Percentiles rank a stretch among this genome's conserved stretches.
These are phyloP conservation scores for Darevskia mixta DNA, from an alignment of 2,797 vertebrate species.

Conservation along the genomic window DNA sequence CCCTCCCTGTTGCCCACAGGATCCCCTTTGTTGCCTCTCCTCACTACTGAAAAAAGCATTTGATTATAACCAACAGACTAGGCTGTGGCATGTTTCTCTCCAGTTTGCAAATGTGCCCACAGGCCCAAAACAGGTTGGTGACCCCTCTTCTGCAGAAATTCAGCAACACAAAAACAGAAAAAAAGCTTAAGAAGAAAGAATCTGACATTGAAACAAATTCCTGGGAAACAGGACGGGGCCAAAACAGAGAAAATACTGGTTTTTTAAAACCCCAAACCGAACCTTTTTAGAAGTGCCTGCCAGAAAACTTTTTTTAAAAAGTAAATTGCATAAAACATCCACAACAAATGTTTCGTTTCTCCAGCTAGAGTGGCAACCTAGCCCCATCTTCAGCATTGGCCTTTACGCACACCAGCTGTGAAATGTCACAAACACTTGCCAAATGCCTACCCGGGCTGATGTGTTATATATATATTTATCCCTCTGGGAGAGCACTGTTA, in stretches of 20 bases:
- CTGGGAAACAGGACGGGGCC: not conserved
- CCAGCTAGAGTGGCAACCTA: slow-evolving; percentile 20
- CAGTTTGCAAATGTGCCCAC: no score
- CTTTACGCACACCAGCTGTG: slow-evolving; percentile 69
- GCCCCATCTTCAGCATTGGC: slow-evolving; percentile 31
- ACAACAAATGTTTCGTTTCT: slow-evolving; percentile 13
- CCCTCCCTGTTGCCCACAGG: no score
- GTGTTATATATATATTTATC: slow-evolving; percentile 68
- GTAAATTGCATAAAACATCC: not conserved
- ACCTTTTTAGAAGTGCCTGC: not conserved
- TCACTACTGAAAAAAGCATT: no score
- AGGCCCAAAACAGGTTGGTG: no score
- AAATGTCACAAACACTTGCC: slow-evolving; percentile 72
- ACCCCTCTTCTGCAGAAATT: not conserved
- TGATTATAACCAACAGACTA: no score
- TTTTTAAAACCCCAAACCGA: not conserved
- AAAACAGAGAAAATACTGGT: not conserved
- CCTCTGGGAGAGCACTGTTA: slow-evolving; percentile 66
- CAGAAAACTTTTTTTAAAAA: not conserved
- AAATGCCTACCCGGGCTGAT: slow-evolving; percentile 65
- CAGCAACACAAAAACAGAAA: not conserved
- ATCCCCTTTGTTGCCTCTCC: no score
- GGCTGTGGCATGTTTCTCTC: no score
- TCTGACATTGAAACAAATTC: not conserved
- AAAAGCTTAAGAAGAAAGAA: slow-evolving; percentile 34